Evolutionary conservation across 2,113 vertebrate genomes (phyloP), one percentile per base, ranked within the genome.

Genomic region (Limanda limanda): DNA sequence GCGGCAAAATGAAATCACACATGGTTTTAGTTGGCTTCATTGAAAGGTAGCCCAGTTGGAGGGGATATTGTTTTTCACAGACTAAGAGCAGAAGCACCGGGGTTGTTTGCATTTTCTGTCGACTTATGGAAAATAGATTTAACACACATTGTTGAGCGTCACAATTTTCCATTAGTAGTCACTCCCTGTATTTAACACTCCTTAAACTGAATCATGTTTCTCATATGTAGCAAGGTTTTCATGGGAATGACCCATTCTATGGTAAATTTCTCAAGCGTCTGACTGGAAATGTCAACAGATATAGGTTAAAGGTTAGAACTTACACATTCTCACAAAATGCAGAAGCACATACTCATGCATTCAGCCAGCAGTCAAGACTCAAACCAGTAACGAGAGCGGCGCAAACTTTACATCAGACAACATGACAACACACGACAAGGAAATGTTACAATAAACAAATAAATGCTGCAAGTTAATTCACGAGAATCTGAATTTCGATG

Each of bases 191-290:
- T 12, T 12, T 13, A 13, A 79, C 21, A 48, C 45, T 48, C 45
- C 13, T 48, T 84, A 77, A 45, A 56, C 14, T 65, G 40, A 77
- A 8, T 78, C 42, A 79, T 31, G 2, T 52, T 55, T 74, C 7
- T 57, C 3, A 18, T 14, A 4, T 37, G 20, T 18, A 37, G 13
- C n/a, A 58, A 40, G 37, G 25, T 11, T 21, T 75, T 71, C 58
- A 45, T n/a, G 0, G 64, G 27, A 79, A 71, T 2, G 4, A 61
- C 2, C 75, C 3, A 68, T 42, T 71, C 70, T 48, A 15, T 18
- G 24, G 14, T 12, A 18, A 57, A 15, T 15, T 57, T 14, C 1
- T 54, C 10, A 13, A 54, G 52, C 5, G 42, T 13, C 24, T 59
- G 0, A 31, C 31, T 31, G 31, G 31, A 3, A 11, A 25, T 24